Base-by-base conservation (phyloP, 2,113 vertebrate genomes). In the Polypterus bichir region DNA sequence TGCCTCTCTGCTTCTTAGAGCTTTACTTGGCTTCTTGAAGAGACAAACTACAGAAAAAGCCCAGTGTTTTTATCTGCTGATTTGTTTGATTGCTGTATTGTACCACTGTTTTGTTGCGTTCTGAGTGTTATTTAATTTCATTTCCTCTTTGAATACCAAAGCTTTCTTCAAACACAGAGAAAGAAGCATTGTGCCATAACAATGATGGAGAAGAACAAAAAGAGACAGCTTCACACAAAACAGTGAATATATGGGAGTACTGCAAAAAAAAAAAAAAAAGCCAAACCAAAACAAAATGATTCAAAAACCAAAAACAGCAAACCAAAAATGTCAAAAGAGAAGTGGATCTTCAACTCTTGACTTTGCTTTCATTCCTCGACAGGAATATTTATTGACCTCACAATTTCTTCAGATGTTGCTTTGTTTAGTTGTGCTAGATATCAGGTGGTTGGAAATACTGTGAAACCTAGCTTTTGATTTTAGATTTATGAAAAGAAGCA, bases 391-490 rank as follows among this genome's bases (percentile, higher is more conserved):
- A 77, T 84, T 79, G 79, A 81, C 79, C 80, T 80, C 74, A 80
- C 71, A 81, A 76, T 74, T 81, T 75, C 73, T 78, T 84, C 78
- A 6, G 9, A 51, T 81, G 79, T 78, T 78, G 77, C 61, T 67
- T 64, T 65, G 65, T 62, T 69, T 85, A 84, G 83, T 85, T 64
- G 78, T 87, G 83, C 81, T 88, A 86, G 81, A 88, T 86, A 89
- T 88, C 86, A 86, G 83, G 86, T 88, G 86, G 83, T 85, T 86
- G 81, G 76, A 81, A 85, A 89, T 83, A 86, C 84, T 88, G 83
- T 86, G 86, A 90, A 87, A 84, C 82, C 83, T 85, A 81, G 81
- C 80, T 82, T 83, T 77, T 79, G 77, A 79, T 84, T 84, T 85
- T 84, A 83, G 82, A 79, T 80, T 84, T 74, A 78, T 78, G 73